Conservation (phyloP, 2,888 invertebrate species). For the Drosophila formosana region DNA sequence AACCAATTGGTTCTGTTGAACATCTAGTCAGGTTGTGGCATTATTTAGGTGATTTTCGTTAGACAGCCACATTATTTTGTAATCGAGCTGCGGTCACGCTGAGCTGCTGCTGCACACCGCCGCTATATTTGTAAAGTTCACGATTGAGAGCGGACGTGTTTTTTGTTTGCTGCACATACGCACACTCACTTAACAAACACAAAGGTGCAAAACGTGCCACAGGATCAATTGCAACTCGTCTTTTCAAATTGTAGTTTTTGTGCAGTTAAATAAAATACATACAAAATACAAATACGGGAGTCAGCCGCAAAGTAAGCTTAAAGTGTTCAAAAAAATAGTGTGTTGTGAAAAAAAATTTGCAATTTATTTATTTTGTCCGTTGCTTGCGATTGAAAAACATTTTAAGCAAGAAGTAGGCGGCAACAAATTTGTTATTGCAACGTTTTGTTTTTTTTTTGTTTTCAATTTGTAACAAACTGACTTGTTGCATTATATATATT, state of each 20-base stretch:
- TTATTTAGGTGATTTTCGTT: background rate
- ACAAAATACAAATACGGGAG: conserved; percentile 17
- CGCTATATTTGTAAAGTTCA: conserved; percentile 54
- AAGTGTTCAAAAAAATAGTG: conserved; percentile 33
- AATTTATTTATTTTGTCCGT: conserved; percentile 4
- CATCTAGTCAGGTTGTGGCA: background rate
- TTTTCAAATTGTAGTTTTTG: conserved; percentile 40
- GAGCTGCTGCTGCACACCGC: conserved; percentile 21
- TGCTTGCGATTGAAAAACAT: background rate
- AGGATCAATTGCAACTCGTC: conserved; percentile 56
- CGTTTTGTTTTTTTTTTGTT: conserved; percentile 8
- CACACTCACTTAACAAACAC: conserved; percentile 9
- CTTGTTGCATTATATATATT: conserved; percentile 4
- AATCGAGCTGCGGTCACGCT: background rate
- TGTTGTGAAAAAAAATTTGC: conserved; percentile 38
- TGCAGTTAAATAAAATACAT: conserved; percentile 14
- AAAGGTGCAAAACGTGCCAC: conserved; percentile 61
- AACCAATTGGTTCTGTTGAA: background rate
- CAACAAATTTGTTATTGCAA: conserved; percentile 38
- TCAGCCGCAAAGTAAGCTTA: conserved; percentile 51
- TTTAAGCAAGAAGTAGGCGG: conserved; percentile 43
- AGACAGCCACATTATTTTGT: background rate
- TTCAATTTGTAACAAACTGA: conserved; percentile 15
- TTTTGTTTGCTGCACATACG: conserved; percentile 52
- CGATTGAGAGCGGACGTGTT: conserved; percentile 59